Evolutionary conservation across 2,113 vertebrate species (phyloP).

Genomic region (Sander vitreus): DNA sequence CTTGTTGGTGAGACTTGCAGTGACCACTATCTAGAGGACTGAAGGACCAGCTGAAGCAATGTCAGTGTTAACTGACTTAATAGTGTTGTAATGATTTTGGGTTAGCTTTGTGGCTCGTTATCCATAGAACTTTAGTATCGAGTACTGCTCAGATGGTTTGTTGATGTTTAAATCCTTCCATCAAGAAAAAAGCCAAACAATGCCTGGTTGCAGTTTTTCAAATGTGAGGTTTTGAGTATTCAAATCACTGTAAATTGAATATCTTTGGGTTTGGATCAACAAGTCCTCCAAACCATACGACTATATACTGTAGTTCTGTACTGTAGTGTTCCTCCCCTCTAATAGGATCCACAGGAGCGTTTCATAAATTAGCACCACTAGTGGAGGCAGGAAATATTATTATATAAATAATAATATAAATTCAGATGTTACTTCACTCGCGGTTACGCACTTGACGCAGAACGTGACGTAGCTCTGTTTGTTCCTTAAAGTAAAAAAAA

Average conservation of each 20-base stretch:
- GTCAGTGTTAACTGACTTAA: neutral
- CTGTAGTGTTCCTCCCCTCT: no score
- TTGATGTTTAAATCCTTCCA: neutral
- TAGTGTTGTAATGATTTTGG: neutral
- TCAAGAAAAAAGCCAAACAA: neutral
- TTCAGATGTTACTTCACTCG: no score
- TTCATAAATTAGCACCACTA: no score
- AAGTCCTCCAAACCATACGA: no score
- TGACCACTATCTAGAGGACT: neutral
- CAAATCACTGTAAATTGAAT: neutral
- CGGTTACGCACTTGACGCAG: no score
- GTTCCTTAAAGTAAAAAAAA: no score
- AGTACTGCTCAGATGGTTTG: neutral
- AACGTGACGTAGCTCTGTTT: no score
- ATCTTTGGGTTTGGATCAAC: neutral
- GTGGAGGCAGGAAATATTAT: no score
- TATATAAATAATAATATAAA: no score
- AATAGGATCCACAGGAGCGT: no score
- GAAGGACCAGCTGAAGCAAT: constrained; percentile 5
- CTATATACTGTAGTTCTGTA: no score
- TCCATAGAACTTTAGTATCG: no score
- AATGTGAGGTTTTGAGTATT: neutral
- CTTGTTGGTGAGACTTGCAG: constrained; percentile 48
- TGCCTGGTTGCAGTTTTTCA: neutral
- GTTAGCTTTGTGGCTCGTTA: neutral